phyloP scores from a whole-genome alignment of 2,888 invertebrate genomes.

The Orthosia incerta region DNA sequence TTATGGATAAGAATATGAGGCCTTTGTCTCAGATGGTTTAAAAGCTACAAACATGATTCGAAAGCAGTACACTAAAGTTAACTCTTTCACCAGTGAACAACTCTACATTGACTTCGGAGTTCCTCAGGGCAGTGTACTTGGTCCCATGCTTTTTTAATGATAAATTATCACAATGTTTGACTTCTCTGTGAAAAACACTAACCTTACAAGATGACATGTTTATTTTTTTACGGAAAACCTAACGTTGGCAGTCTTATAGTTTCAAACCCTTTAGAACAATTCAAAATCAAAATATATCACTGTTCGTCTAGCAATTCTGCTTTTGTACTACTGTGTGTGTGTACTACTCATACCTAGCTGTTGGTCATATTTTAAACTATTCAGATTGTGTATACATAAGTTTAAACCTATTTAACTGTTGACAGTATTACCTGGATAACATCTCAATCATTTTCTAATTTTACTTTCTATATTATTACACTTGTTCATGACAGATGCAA shows the following conservation, averaged over 20 bases:
- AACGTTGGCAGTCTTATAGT: too few species aligned
- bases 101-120: neutral
- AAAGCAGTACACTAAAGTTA: neutral
- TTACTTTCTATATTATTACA: neutral
- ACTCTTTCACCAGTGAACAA: too few species aligned
- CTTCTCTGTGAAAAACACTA: too few species aligned
- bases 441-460: neutral
- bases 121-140: too few species aligned
- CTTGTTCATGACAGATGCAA: conserved; percentile 76
- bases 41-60: too few species aligned
- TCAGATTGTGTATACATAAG: neutral
- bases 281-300: neutral
- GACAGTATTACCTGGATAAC: neutral
- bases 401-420: neutral
- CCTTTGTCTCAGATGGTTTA: neutral
- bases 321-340: neutral
- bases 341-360: neutral
- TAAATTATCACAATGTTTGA: too few species aligned
- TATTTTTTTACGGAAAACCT: neutral
- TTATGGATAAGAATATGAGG: neutral
- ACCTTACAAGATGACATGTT: too few species aligned
- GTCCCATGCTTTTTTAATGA: too few species aligned
- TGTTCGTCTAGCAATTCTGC: neutral
- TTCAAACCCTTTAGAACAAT: neutral
- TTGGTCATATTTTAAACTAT: neutral